Base-by-base conservation (phyloP, 2,797 vertebrate genomes). In the Melanotaenia parkinsoni region DNA sequence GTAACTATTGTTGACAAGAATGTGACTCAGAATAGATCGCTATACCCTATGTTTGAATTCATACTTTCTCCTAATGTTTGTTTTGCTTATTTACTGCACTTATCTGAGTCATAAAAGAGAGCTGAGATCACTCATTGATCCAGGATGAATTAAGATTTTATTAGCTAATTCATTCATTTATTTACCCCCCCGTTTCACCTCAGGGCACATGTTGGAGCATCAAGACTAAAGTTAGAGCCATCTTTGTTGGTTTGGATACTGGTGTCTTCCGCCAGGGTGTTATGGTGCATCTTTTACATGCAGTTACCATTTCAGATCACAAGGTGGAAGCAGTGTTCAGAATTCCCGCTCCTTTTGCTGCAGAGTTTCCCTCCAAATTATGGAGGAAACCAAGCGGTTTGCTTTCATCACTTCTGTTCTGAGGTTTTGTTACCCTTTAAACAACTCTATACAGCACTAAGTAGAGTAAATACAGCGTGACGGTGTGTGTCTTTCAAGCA, bases 281-380 rank as follows among this genome's bases (percentile, higher is more conserved):
- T n/a, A 14, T 53, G 5, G 0, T 0, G 26, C 20, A 8, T 32
- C 3, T 5, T 18, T 2, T 3, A 16, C 11, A 1, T 84, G 79
- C 67, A 67, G 81, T 82, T 84, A 22, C 70, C 32, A 47, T 1
- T 24, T 20, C 7, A 3, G 26, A 5, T 3, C 88, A 68, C 81
- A 58, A 70, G 84, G 74, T 64, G 82, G 81, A 11, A 75, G 74
- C 84, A 74, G 69, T 22, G 72, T 66, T 75, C 40, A 77, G 2
- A 1, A 5, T 56, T 24, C 10, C 37, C 1, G 3, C 22, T 0
- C 6, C 1, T 32, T 67, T 51, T 14, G 16, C 56, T 54, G 30
- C 43, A 61, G 8, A 4, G 53, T 22, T 67, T 33, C 58, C 35
- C 58, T 5, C 8, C 57, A 56, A 65, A 58, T 58, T 50, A 38